phyloP scores from a whole-genome alignment of 2,113 vertebrate genomes.

The Guaruba guarouba region DNA sequence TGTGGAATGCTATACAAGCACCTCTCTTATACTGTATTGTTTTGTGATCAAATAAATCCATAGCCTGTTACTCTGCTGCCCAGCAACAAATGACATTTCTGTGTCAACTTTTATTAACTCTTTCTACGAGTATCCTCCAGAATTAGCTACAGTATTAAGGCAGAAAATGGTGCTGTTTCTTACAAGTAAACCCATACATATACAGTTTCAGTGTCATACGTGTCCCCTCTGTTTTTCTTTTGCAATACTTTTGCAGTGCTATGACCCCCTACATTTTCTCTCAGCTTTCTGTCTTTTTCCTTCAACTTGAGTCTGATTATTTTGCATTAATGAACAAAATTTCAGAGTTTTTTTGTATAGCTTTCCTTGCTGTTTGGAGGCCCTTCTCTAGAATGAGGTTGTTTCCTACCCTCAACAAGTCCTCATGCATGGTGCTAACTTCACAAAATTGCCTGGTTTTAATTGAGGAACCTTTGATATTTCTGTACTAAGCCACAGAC shows the following conservation, averaged over 20 bases:
- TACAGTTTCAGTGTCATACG: background rate
- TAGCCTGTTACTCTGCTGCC: background rate
- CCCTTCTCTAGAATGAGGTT: background rate
- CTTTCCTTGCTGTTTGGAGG: background rate
- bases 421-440: background rate
- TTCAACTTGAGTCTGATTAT: background rate
- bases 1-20: background rate
- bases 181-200: background rate
- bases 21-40: background rate
- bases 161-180: background rate
- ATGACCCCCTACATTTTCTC: background rate
- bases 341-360: background rate
- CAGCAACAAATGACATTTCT: background rate
- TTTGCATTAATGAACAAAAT: background rate
- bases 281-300: background rate
- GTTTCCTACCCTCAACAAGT: background rate
- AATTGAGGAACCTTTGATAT: background rate
- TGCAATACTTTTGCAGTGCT: background rate
- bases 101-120: background rate
- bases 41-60: background rate
- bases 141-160: background rate
- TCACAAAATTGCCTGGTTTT: background rate
- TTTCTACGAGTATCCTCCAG: background rate
- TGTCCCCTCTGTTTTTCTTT: rapidly evolving
- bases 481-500: background rate